Base-by-base conservation (phyloP, 1,140 invertebrate genomes). In the Eupristina koningsbergeri region DNA sequence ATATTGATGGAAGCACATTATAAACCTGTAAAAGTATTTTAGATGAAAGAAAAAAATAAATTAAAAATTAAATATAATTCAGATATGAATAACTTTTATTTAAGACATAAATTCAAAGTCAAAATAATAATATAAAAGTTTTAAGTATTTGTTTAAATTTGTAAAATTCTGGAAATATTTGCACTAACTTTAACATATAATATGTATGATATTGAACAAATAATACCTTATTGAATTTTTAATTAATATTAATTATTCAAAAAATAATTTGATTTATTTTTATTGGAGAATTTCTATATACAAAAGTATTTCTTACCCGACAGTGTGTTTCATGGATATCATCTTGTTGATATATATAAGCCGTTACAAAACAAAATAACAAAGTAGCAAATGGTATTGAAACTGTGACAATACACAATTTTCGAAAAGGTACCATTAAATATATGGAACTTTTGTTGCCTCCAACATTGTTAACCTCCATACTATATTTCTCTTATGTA, bases 241-340 rank as follows among this genome's bases (percentile, higher is more conserved):
- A n/a, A n/a, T n/a, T n/a, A n/a, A n/a, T n/a, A n/a, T n/a, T n/a
- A n/a, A n/a, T n/a, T n/a, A n/a, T n/a, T n/a, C n/a, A 31, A 63
- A 63, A 63, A 29, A 75, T 53, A 31, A 31, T 50, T 15, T 75
- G 26, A 11, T 50, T 53, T 17, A 53, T 13, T 3, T 53, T 64
- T 9, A 8, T 8, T 15, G 6, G 34, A 1, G 13, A 7, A 29
- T 64, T 29, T 34, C 15, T n/a, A 64, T 64, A 2, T 29, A 6
- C 75, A 19, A 47, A 15, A 79, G 45, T 29, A 45, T 64, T 36
- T 93, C 95, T 95, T 94, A 98, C 97, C 89, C 95, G 95, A 94
- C 97, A 98, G 91, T 97, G 96, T 84, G 97, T 98, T 94, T 97
- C 97, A 90, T 98, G 97, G 89, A 98, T 96, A 91, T 98, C 96